Percentiles rank a stretch among this genome's conserved stretches.
Evolutionary conservation across 2,888 invertebrate species (phyloP).

Genomic region (Drosophila mimica): DNA sequence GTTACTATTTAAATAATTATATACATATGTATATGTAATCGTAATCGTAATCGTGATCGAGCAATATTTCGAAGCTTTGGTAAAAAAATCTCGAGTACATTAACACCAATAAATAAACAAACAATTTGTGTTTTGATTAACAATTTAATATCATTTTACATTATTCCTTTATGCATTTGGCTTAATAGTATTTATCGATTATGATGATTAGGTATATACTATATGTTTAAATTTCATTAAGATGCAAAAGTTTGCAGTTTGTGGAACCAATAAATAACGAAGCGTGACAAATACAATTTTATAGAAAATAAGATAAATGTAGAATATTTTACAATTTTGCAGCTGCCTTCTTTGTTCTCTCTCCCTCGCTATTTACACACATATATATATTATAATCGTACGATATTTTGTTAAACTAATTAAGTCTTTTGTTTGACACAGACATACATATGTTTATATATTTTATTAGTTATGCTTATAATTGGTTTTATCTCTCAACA

Average conservation of each 20-base stretch:
- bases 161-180: conserved; percentile 36
- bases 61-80: conserved; percentile 7
- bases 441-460: conserved; percentile 29
- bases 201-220: conserved; percentile 24
- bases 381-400: conserved; percentile 14
- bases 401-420: conserved; percentile 49
- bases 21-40: not conserved
- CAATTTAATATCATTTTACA: conserved; percentile 63
- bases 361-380: conserved; percentile 43
- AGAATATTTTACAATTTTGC: conserved; percentile 37
- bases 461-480: conserved; percentile 35
- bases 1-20: conserved; percentile 5
- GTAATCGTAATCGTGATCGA: conserved; percentile 20
- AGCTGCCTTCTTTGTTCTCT: conserved; percentile 31
- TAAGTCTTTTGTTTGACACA: conserved; percentile 63
- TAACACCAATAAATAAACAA: conserved; percentile 23
- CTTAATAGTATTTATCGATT: conserved; percentile 35
- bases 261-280: conserved; percentile 65
- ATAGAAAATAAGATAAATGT: conserved; percentile 8
- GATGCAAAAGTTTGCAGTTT: conserved; percentile 34
- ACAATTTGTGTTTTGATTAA: conserved; percentile 62
- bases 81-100: conserved; percentile 39
- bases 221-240: conserved; percentile 36
- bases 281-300: conserved; percentile 48
- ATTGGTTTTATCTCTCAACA: conserved; percentile 24